These are phyloP conservation scores for Pterocles gutturalis DNA, from an alignment of 2,113 vertebrate genomes.

Conservation along the genomic window DNA sequence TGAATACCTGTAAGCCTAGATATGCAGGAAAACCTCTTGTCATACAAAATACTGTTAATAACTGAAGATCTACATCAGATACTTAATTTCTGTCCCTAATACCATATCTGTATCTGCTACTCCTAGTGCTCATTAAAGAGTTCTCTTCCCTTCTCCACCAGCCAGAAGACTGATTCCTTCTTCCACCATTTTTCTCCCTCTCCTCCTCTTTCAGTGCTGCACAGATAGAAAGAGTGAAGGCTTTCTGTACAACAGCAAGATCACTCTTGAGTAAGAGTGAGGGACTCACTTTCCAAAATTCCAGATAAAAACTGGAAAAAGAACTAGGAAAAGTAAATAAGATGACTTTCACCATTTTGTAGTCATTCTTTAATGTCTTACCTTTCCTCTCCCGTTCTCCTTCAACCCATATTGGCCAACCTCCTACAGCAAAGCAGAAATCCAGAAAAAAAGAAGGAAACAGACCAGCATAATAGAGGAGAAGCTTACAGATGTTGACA, in stretches of 20 bases:
- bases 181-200: neutral
- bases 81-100: neutral
- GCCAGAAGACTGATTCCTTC: neutral
- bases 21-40: neutral
- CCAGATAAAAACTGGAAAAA: conserved; percentile 38
- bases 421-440: conserved; percentile 80
- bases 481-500: conserved; percentile 73
- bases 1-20: neutral
- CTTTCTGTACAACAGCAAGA: neutral
- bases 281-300: neutral
- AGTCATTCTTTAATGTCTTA: conserved; percentile 76
- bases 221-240: neutral
- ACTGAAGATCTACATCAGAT: neutral
- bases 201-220: neutral
- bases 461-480: conserved; percentile 77
- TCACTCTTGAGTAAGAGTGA: neutral
- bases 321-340: neutral
- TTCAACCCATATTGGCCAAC: conserved; percentile 80
- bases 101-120: neutral
- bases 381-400: conserved; percentile 81
- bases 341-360: conserved; percentile 10
- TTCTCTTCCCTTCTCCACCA: neutral
- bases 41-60: neutral
- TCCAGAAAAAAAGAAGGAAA: conserved; percentile 82
- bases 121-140: neutral